Conservation (phyloP, 2,888 invertebrate species). For the Zaprionus lineosus region DNA sequence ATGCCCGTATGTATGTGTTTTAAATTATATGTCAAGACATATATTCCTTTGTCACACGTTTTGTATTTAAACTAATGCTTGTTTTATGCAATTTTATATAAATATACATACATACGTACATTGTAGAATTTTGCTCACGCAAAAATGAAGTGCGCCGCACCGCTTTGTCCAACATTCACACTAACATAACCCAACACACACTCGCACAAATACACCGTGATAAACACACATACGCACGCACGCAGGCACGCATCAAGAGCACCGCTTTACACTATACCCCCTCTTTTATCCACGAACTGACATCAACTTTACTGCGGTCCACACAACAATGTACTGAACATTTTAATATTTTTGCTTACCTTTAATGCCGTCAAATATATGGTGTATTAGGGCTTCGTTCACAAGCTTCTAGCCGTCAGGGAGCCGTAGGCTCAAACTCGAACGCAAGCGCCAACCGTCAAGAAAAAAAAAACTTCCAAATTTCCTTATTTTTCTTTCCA, state of each 20-base stretch:
- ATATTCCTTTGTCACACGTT: background rate
- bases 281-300: constrained; percentile 8
- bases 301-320: constrained; percentile 16
- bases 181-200: constrained; percentile 5
- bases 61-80: background rate
- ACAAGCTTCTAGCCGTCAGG: constrained; percentile 27
- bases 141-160: constrained; percentile 46
- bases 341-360: constrained; percentile 22
- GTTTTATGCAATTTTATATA: constrained; percentile 29
- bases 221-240: constrained; percentile 28
- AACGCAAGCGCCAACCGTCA: constrained; percentile 45
- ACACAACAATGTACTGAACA: constrained; percentile 35
- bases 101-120: background rate
- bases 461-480: constrained; percentile 38
- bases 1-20: background rate
- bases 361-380: constrained; percentile 12
- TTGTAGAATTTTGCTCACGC: constrained; percentile 12
- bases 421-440: constrained; percentile 37
- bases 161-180: constrained; percentile 40
- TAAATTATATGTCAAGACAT: background rate
- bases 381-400: constrained; percentile 9
- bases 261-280: constrained; percentile 22
- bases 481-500: constrained; percentile 53
- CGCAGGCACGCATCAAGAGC: constrained; percentile 23
- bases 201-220: constrained; percentile 2